Evolutionary conservation across 2,113 vertebrate genomes (phyloP).

Genomic region (Ophthalmolycus amberensis): DNA sequence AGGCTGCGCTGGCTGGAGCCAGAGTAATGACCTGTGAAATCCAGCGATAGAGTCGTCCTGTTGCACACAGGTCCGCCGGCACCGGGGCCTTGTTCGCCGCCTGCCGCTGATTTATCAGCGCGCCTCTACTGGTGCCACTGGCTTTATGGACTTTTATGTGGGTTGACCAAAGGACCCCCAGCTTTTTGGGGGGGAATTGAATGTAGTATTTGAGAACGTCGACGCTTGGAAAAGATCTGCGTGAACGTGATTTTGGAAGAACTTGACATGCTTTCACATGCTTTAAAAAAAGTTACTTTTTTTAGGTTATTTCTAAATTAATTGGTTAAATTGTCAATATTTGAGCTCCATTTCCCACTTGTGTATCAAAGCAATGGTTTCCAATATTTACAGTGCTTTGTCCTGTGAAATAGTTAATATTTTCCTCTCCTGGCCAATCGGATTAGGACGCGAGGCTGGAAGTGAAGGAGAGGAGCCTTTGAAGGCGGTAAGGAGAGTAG

Average conservation of each 20-base stretch:
- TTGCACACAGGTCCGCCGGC: slow-evolving; percentile 72
- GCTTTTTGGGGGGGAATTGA: neutral
- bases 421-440: slow-evolving; percentile 60
- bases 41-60: slow-evolving; percentile 72
- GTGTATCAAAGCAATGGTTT: slow-evolving; percentile 34
- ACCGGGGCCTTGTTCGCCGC: slow-evolving; percentile 61
- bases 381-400: slow-evolving; percentile 63
- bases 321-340: slow-evolving; percentile 9
- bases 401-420: slow-evolving; percentile 53
- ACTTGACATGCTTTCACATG: neutral
- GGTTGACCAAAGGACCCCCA: slow-evolving; percentile 2
- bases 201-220: slow-evolving; percentile 19
- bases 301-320: neutral
- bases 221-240: neutral
- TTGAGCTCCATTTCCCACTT: slow-evolving; percentile 8
- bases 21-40: slow-evolving; percentile 84
- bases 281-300: neutral
- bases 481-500: slow-evolving; percentile 64
- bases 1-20: slow-evolving; percentile 78
- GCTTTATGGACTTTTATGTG: slow-evolving; percentile 50
- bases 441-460: slow-evolving; percentile 62
- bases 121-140: slow-evolving; percentile 39
- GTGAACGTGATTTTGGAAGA: neutral
- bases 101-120: slow-evolving; percentile 61
- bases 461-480: slow-evolving; percentile 46